These are phyloP conservation scores for Drosophila ercepeae DNA, from an alignment of 1,140 invertebrate genomes.

Conservation along the genomic window DNA sequence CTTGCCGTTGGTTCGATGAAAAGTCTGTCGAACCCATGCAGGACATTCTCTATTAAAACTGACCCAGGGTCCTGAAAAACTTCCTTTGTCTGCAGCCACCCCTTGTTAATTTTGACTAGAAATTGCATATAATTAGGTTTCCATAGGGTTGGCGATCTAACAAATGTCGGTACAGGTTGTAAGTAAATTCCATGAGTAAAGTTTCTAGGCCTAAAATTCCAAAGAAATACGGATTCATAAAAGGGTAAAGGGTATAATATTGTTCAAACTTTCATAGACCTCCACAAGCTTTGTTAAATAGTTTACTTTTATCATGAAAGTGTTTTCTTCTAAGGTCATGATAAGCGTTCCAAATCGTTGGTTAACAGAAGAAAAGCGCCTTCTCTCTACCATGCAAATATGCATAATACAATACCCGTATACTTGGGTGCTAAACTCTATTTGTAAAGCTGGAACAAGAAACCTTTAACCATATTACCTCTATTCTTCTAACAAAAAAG, in stretches of 20 bases:
- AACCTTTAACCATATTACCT: conserved; percentile 3
- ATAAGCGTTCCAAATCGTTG: conserved; percentile 25
- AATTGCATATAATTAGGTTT: background rate
- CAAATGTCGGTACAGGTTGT: background rate
- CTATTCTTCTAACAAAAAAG: background rate
- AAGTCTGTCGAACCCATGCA: background rate
- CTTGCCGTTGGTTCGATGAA: background rate
- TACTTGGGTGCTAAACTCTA: conserved; percentile 8
- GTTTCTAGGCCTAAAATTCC: background rate
- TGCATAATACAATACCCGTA: conserved; percentile 17
- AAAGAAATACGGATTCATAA: no score
- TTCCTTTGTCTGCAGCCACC: background rate
- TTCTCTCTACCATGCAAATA: conserved; percentile 13
- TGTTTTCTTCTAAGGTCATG: conserved; percentile 1
- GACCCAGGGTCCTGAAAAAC: conserved; percentile 7
- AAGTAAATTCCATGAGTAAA: background rate
- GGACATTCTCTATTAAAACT: conserved; percentile 5
- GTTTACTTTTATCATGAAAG: conserved; percentile 4
- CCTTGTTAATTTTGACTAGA: background rate
- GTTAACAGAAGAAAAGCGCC: conserved; percentile 27
- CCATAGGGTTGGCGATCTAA: background rate
- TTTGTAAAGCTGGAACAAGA: conserved; percentile 6
- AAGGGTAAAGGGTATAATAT: no score
- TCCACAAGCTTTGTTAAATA: background rate
- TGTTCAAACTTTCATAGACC: background rate